These are phyloP conservation scores for Eulemur rubriventer DNA, from an alignment of 2,797 vertebrate genomes.

Conservation along the genomic window DNA sequence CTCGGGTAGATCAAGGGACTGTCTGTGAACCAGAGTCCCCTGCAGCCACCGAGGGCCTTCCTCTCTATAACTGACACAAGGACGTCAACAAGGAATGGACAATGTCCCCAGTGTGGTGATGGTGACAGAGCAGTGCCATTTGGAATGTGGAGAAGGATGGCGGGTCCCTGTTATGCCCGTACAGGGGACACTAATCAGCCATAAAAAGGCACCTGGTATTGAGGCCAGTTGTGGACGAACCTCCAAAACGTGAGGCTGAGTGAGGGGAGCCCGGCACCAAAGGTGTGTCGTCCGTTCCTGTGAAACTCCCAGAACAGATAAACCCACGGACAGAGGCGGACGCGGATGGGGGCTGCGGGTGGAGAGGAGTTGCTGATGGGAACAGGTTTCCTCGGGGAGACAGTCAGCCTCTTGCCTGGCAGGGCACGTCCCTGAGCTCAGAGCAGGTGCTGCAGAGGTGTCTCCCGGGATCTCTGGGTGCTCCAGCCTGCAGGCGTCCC, in stretches of 20 bases:
- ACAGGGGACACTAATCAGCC: not conserved
- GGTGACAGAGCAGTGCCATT: accelerated
- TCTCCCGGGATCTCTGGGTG: not conserved
- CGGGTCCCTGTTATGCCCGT: too few relatives aligned
- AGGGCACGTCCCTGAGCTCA: not conserved
- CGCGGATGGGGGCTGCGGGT: accelerated
- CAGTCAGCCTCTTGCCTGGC: not conserved
- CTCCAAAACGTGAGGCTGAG: accelerated
- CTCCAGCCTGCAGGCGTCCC: not conserved
- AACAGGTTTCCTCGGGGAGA: not conserved
- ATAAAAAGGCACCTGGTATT: not conserved
- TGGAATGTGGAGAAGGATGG: not conserved
- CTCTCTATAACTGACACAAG: too few relatives aligned
- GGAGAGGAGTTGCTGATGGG: accelerated
- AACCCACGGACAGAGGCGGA: not conserved
- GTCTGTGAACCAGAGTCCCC: too few relatives aligned
- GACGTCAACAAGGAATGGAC: accelerated
- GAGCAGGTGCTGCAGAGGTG: not conserved
- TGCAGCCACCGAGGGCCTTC: accelerated
- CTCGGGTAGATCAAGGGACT: not conserved
- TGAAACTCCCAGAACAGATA: accelerated
- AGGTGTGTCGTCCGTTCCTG: accelerated
- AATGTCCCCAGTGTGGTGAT: accelerated
- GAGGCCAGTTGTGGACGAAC: not conserved
- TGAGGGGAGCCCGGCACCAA: accelerated